Evolutionary conservation across 2,888 invertebrate species (phyloP), one percentile per base, ranked within the genome.

Genomic region (Amblyjoppa fuscipennis): DNA sequence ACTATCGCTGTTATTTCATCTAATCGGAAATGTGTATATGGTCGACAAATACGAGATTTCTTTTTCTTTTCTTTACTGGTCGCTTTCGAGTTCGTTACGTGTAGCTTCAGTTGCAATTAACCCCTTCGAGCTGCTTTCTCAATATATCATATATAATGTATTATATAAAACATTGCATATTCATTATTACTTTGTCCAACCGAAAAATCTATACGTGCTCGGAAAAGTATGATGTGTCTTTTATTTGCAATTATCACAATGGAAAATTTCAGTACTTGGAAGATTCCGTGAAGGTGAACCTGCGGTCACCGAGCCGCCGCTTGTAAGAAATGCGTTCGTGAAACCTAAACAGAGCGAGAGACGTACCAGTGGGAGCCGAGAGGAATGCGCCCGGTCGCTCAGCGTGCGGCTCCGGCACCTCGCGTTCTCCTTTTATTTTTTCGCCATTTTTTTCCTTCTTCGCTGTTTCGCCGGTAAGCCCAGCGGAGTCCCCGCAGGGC

Each of bases 391-490:
- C 49, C 61, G 20, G 68, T 78, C 68, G 53, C 64, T 66, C 28
- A 13, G 13, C 28, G 45, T 68, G 64, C n/a, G 69, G 53, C 70
- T 41, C 34, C 34, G 74, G n/a, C 69, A 68, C 69, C 56, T 69
- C 45, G 34, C 69, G 16, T 38, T 31, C 31, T n/a, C 49, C 34
- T 38, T 79, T 41, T 76, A 49, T 49, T 51, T 51, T 41, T 59
- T n/a, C 41, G 16, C 41, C n/a, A 61, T 71, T 41, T 51, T 41
- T 51, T 41, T 7, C 73, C 68, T 59, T 66, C 76, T 49, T 49
- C 59, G 68, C 28, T 74, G 68, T 74, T 20, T 16, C 83, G 34
- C 59, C 66, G 31, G 64, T 45, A 64, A 66, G 25, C 71, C 70
- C 69, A 11, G 59, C 59, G 28, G 25, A 25, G 5, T 41, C 45